Conservation (phyloP, 2,797 vertebrate species). For the Oreortyx pictus region DNA sequence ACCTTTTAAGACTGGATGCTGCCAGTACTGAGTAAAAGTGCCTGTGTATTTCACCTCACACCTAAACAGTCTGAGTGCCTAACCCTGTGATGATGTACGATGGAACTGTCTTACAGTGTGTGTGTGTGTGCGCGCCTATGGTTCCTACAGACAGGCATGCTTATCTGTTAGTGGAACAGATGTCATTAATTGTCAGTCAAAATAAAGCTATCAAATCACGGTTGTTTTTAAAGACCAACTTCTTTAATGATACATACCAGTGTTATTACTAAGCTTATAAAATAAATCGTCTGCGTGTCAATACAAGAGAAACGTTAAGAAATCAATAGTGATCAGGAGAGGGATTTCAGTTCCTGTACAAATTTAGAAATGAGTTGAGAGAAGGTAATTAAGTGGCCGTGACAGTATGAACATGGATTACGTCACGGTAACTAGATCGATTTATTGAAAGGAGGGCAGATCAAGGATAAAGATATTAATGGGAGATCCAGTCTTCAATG, state of each 20-base stretch:
- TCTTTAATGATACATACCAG: conserved; percentile 75
- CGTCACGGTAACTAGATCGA: neutral
- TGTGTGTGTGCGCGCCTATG: conserved; percentile 48
- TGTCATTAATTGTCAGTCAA: conserved; percentile 72
- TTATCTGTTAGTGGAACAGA: conserved; percentile 58
- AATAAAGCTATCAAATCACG: conserved; percentile 79
- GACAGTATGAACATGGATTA: conserved; percentile 35
- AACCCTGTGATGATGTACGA: conserved; percentile 54
- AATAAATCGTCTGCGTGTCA: conserved; percentile 72
- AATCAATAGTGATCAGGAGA: conserved; percentile 57
- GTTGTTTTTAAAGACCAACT: conserved; percentile 80
- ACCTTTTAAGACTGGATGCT: conserved; percentile 64
- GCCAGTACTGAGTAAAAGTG: conserved; percentile 76
- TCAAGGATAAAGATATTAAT: neutral
- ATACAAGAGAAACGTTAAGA: conserved; percentile 72
- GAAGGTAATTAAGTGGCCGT: conserved; percentile 57
- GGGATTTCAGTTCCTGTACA: conserved; percentile 63
- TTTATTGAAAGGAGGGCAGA: conserved; percentile 48
- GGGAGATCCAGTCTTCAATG: conserved; percentile 33
- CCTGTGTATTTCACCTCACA: conserved; percentile 74
- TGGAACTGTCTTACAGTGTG: conserved; percentile 50
- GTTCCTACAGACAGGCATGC: conserved; percentile 59
- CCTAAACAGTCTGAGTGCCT: conserved; percentile 75
- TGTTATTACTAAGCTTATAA: conserved; percentile 67
- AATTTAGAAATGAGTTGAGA: conserved; percentile 56